Base-by-base conservation (phyloP, 2,888 invertebrate species). In the Trachelus tabidus region DNA sequence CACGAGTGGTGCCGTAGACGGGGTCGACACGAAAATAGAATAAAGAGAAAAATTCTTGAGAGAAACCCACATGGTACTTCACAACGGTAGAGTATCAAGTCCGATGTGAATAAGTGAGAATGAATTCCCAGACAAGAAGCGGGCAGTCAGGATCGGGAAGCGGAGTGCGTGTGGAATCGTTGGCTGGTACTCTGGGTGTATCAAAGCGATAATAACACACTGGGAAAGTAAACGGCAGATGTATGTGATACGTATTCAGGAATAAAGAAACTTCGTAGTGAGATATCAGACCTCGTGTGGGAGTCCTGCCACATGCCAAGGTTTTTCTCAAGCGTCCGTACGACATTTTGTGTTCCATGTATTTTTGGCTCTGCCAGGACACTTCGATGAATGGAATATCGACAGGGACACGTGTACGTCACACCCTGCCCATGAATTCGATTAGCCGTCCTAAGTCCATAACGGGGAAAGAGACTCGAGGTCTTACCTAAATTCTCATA, bases 271-370 rank as follows among this genome's bases (percentile, higher is more conserved):
- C 56, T 23, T 56, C 23, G 78, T 37, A 76, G 77, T 69, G 74
- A 79, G 74, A 75, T 68, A 76, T 31, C 56, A 76, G 71, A 74
- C 69, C 71, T 82, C 79, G 85, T 83, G 85, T 84, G 85, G 85
- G 84, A 84, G 82, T 84, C 79, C 73, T 77, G 80, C 83, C 84
- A 82, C 85, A 85, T 85, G 84, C 83, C 83, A 84, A 83, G 81
- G 81, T 82, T 83, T 83, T 79, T 78, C 77, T 76, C 81, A 81
- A 82, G 79, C 76, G 37, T 75, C 80, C 37, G 79, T 75, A 71
- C 79, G 79, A 83, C 79, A 83, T 76, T 82, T 81, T 73, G 78
- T 76, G 56, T 77, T 77, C 77, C n/a, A 56, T 56, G 23, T 56
- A 56, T 56, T 56, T 56, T 56, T 56, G 56, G 56, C 56, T 23